phyloP scores from a whole-genome alignment of 2,113 vertebrate genomes.

The Psophia crepitans region DNA sequence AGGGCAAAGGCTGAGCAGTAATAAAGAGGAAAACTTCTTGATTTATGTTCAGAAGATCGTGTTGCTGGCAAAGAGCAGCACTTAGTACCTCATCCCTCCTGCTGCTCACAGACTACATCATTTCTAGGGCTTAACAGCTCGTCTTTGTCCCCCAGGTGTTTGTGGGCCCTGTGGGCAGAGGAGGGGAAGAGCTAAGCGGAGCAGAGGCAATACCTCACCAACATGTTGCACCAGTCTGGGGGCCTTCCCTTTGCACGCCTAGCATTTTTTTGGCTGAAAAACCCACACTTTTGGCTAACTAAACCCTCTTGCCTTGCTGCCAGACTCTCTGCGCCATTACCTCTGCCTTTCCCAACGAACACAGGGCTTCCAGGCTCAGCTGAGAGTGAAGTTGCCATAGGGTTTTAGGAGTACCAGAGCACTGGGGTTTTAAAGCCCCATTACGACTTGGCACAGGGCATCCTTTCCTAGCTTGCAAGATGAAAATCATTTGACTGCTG shows the following conservation, averaged over 20 bases:
- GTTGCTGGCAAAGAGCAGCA: background rate
- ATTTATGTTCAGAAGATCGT: background rate
- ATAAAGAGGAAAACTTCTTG: background rate
- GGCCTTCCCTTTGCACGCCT: background rate
- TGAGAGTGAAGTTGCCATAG: background rate
- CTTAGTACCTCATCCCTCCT: background rate
- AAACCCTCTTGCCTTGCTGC: background rate
- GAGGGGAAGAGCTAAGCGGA: background rate
- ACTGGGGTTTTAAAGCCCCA: background rate
- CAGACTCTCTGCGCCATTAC: background rate
- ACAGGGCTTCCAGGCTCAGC: background rate
- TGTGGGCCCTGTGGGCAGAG: background rate
- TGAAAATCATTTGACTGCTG: background rate
- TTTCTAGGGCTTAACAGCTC: background rate
- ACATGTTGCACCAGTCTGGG: background rate
- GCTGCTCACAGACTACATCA: background rate
- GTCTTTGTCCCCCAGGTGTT: background rate
- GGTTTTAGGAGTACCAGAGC: background rate
- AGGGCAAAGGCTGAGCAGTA: background rate
- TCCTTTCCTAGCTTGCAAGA: background rate
- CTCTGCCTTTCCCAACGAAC: background rate
- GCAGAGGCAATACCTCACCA: background rate
- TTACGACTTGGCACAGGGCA: background rate
- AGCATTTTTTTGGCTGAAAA: background rate
- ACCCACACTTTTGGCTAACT: background rate